Evolutionary conservation across 2,797 vertebrate species (phyloP).

Genomic region (Rhincodon typus): DNA sequence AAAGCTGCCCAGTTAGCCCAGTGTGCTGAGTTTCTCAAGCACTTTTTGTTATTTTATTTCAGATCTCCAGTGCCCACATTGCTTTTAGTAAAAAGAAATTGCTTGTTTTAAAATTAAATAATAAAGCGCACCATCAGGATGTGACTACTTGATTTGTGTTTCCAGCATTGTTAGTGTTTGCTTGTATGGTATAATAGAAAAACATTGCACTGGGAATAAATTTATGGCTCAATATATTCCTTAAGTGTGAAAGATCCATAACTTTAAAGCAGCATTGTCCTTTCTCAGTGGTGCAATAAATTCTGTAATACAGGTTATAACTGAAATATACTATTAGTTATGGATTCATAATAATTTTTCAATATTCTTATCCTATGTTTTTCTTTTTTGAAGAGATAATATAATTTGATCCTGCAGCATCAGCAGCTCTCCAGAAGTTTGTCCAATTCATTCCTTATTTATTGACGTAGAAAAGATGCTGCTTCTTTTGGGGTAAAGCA

Average conservation of each 20-base stretch:
- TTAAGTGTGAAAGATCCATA: background rate
- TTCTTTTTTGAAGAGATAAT: background rate
- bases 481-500: no score
- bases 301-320: background rate
- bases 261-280: background rate
- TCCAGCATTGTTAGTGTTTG: background rate
- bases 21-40: no score
- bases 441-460: background rate
- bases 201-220: background rate
- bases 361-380: background rate
- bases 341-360: background rate
- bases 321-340: background rate
- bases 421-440: background rate
- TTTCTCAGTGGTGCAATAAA: background rate
- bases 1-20: no score
- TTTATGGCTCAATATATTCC: background rate
- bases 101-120: background rate
- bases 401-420: background rate
- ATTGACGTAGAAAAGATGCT: background rate
- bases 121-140: background rate
- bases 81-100: background rate
- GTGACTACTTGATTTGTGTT: background rate
- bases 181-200: background rate
- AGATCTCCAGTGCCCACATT: background rate
- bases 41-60: no score